phyloP scores from a whole-genome alignment of 2,888 invertebrate genomes.

The Lasioglossum morio region DNA sequence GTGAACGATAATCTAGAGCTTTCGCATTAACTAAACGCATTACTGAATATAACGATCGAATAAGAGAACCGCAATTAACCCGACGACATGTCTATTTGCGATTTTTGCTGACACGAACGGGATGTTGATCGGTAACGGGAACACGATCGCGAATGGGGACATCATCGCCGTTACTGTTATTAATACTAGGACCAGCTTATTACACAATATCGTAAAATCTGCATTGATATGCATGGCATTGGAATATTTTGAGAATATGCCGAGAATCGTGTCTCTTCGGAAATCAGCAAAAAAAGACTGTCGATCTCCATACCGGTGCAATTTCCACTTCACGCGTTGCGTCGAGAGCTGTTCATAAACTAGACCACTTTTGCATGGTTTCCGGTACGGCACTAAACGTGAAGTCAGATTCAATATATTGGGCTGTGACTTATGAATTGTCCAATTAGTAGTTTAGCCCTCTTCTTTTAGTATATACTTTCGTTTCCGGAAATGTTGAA shows the following conservation, averaged over 20 bases:
- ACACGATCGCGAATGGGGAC: not conserved
- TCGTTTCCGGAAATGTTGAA: not conserved
- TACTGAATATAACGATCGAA: not conserved
- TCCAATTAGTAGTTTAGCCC: not conserved
- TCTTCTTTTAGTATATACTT: not conserved
- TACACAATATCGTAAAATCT: not conserved
- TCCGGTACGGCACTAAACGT: conserved; percentile 9
- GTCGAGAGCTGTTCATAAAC: not conserved
- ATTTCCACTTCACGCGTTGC: not conserved
- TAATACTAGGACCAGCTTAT: not conserved
- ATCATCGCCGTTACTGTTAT: not conserved
- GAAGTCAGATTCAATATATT: not conserved
- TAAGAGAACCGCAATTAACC: not conserved
- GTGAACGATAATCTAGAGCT: not conserved
- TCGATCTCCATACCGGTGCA: not conserved
- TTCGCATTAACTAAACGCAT: not conserved
- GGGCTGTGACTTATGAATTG: not conserved
- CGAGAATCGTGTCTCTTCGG: not conserved
- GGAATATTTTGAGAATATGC: not conserved
- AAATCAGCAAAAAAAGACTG: not conserved
- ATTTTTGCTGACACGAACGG: not conserved
- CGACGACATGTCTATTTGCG: not conserved
- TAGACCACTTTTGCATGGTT: not conserved
- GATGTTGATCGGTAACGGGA: not conserved
- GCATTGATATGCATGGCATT: not conserved